A percentile compares a stretch with the other conserved stretches of the same genome.
Conservation (phyloP, 2,888 invertebrate genomes). For the Phytoseiulus persimilis region DNA sequence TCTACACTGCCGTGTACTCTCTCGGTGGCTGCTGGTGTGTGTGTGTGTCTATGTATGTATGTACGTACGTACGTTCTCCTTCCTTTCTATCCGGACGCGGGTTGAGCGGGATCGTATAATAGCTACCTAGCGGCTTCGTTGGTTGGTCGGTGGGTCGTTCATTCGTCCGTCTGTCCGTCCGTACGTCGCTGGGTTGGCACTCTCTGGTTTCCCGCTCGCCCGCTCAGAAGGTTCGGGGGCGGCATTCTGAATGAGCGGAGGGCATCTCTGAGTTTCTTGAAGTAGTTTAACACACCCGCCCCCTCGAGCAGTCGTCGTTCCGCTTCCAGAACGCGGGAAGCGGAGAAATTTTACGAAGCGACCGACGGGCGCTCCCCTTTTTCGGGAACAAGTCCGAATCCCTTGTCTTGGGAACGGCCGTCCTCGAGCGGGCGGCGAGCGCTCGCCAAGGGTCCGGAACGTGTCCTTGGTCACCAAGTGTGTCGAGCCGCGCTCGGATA, state of each 20-base stretch:
- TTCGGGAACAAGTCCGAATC: too few relatives aligned
- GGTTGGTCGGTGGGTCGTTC: too few relatives aligned
- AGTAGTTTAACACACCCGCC: background rate
- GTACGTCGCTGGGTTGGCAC: too few relatives aligned
- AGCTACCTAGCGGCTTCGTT: background rate
- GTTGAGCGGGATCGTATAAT: background rate
- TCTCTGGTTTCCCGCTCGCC: background rate
- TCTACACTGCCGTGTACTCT: background rate
- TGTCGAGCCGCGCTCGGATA: background rate
- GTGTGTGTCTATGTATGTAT: background rate
- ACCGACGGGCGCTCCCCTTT: background rate
- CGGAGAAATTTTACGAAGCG: background rate
- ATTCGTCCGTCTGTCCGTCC: too few relatives aligned
- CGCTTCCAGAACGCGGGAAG: background rate
- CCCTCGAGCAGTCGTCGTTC: background rate
- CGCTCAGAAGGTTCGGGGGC: background rate
- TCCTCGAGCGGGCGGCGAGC: too few relatives aligned
- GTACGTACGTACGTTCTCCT: background rate
- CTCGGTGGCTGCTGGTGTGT: background rate
- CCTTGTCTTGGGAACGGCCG: too few relatives aligned
- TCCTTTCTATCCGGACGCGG: background rate
- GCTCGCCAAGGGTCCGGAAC: background rate
- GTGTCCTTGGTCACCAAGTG: background rate
- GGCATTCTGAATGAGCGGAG: background rate
- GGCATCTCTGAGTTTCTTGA: background rate